Conservation (phyloP, 92 coral and sea anemone species). For the Phenganax stokvisi region DNA sequence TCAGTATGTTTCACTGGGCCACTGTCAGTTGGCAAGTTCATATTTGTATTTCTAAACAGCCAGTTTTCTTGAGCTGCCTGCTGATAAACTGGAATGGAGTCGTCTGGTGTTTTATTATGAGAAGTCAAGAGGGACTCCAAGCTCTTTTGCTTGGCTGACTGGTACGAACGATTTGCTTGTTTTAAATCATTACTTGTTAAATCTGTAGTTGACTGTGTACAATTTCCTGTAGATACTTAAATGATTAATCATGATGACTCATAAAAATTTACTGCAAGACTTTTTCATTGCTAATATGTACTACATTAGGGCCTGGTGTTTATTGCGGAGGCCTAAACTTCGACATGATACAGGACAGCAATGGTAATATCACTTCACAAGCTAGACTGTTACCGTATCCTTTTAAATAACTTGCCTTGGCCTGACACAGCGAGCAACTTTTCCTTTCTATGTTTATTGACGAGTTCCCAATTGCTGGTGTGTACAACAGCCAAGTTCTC, state of each 20-base stretch:
- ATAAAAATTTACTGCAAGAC: neutral
- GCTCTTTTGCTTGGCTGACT: constrained; percentile 97
- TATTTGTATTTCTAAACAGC: constrained; percentile 41
- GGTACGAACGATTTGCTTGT: constrained; percentile 35
- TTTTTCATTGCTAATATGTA: neutral
- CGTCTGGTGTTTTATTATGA: constrained; percentile 73
- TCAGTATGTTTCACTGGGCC: neutral
- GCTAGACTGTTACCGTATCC: constrained; percentile 80
- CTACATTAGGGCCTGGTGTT: constrained; percentile 68
- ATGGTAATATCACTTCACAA: constrained; percentile 66
- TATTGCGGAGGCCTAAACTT: constrained; percentile 83
- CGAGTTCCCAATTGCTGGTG: neutral
- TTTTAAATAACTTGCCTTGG: neutral
- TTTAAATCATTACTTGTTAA: neutral
- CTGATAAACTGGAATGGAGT: constrained; percentile 59
- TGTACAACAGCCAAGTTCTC: neutral
- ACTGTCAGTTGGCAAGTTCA: neutral
- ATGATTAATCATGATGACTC: neutral
- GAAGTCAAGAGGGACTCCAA: constrained; percentile 79
- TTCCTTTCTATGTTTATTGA: neutral
- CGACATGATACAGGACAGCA: constrained; percentile 48
- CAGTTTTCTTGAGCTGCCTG: constrained; percentile 91
- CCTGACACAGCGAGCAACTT: neutral
- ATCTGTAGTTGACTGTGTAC: too few relatives aligned
- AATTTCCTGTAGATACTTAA: too few relatives aligned